Evolutionary conservation across 2,113 vertebrate species (phyloP).

Genomic region (Sander lucioperca): DNA sequence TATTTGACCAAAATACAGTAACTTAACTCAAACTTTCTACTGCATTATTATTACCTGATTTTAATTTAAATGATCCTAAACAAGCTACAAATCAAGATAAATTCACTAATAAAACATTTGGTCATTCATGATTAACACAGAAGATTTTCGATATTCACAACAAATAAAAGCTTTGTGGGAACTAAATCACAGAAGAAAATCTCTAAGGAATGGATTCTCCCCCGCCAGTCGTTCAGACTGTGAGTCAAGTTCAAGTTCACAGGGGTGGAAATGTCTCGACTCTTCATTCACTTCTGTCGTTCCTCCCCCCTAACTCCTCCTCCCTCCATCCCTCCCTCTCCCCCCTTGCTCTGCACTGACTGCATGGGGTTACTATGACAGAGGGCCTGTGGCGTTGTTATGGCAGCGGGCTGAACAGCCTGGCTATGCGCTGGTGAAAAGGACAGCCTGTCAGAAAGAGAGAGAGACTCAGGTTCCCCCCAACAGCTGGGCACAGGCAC

Average conservation of each 20-base stretch:
- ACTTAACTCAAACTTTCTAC: neutral
- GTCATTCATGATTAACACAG: neutral
- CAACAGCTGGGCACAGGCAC: constrained; percentile 88
- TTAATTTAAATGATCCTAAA: neutral
- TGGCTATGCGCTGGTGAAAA: constrained; percentile 92
- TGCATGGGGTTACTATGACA: constrained; percentile 93
- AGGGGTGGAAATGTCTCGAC: constrained; percentile 74
- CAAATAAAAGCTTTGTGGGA: neutral
- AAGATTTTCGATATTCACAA: neutral
- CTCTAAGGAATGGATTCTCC: constrained; percentile 29
- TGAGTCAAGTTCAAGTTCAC: constrained; percentile 88
- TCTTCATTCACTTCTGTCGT: constrained; percentile 73
- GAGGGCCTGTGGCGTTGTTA: constrained; percentile 92
- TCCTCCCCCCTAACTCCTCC: constrained; percentile 19
- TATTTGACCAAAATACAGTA: neutral
- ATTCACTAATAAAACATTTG: neutral
- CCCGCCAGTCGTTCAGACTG: constrained; percentile 61
- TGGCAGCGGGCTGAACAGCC: constrained; percentile 89
- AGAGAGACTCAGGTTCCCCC: constrained; percentile 83
- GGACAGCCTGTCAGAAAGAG: constrained; percentile 94
- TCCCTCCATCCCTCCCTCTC: neutral
- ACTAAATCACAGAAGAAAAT: constrained; percentile 12
- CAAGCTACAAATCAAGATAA: neutral
- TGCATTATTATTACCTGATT: neutral
- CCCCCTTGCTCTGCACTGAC: constrained; percentile 52